phyloP scores from a whole-genome alignment of 2,113 vertebrate species.

The Campylomormyrus numenius region DNA sequence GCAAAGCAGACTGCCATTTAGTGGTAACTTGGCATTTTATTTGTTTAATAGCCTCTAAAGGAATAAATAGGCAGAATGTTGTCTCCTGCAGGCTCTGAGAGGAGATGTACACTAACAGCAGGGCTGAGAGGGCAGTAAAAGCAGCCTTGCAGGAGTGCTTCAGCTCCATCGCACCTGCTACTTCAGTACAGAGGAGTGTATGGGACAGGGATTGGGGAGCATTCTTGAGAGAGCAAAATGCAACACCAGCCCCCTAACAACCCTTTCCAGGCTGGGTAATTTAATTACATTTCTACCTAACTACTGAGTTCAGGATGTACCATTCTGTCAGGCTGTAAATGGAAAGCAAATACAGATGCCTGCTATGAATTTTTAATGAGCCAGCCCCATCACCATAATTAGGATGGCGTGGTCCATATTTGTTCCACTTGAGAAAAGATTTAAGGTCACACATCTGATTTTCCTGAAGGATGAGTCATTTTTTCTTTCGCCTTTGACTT shows the following conservation, averaged over 20 bases:
- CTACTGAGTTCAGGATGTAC: background rate
- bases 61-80: background rate
- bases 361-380: constrained; percentile 20
- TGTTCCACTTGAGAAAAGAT: constrained; percentile 4
- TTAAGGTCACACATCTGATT: background rate
- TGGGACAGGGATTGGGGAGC: background rate
- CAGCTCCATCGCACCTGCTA: background rate
- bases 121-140: background rate
- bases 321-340: constrained; percentile 3
- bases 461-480: background rate
- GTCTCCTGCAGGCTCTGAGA: background rate
- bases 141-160: background rate
- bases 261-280: background rate
- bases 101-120: background rate
- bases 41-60: background rate
- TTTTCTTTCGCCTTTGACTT: background rate
- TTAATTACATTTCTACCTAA: constrained; percentile 15
- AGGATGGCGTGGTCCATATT: constrained; percentile 5
- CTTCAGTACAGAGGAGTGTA: background rate
- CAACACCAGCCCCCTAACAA: background rate
- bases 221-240: background rate
- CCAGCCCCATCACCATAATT: background rate
- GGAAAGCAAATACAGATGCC: constrained; percentile 12
- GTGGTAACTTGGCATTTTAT: background rate
- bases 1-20: background rate